Conservation (phyloP, 2,888 invertebrate species). For the Leptinotarsa juncta region DNA sequence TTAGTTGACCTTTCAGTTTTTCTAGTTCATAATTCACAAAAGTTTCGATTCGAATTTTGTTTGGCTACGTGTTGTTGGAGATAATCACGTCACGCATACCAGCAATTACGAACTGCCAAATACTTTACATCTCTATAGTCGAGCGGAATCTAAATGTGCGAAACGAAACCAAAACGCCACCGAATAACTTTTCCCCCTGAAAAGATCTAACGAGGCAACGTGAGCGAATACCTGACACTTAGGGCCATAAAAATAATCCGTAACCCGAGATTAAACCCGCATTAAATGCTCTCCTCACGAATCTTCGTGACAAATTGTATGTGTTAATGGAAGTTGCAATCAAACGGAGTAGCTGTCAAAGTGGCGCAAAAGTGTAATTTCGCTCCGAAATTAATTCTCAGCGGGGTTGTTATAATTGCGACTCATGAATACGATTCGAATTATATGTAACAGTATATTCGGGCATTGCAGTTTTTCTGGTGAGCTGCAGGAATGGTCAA, state of each 20-base stretch:
- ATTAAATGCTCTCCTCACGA: conserved; percentile 8
- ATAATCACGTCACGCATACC: not conserved
- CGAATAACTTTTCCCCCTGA: not conserved
- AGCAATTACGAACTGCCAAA: not conserved
- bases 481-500: too few species aligned
- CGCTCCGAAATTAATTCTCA: conserved; percentile 3
- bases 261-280: not conserved
- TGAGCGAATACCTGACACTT: conserved; percentile 12
- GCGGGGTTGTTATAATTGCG: not conserved
- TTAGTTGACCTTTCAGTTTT: too few species aligned
- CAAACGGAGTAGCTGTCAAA: conserved; percentile 36
- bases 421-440: not conserved
- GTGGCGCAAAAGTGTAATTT: conserved; percentile 30
- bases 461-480: too few species aligned
- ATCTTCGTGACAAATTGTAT: conserved; percentile 19
- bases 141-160: not conserved
- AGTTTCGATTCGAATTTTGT: not conserved
- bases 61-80: not conserved
- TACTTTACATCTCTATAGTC: not conserved
- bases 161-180: not conserved
- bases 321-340: conserved; percentile 31
- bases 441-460: not conserved
- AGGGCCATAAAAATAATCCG: not conserved
- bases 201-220: not conserved
- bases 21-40: too few species aligned